A percentile compares a stretch with the other conserved stretches of the same genome.
Evolutionary conservation across 2,888 invertebrate genomes (phyloP).

Genomic region (Sinohyriopsis cumingii): DNA sequence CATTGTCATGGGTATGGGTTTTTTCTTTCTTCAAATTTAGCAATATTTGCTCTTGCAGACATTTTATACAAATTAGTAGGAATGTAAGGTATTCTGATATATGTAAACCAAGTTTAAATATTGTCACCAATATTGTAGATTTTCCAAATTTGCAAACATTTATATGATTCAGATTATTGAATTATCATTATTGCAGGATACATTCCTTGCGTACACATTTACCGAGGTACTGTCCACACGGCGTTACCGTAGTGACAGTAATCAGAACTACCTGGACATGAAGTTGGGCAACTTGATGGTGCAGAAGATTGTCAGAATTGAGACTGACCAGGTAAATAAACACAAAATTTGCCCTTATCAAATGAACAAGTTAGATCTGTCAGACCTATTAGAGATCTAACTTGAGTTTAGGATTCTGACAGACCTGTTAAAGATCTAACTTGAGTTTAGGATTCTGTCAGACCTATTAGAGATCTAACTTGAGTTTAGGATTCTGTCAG

Average conservation of each 20-base stretch:
- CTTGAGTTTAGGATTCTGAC: not conserved
- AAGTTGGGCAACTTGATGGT: constrained; percentile 97
- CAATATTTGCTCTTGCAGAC: too few relatives aligned
- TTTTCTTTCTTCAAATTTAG: too few relatives aligned
- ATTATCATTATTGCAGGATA: constrained; percentile 77
- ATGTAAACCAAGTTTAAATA: too few relatives aligned
- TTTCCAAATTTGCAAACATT: not conserved
- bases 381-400: not conserved
- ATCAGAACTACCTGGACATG: constrained; percentile 83
- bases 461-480: not conserved
- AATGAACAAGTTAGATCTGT: not conserved
- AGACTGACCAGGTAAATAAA: constrained; percentile 82
- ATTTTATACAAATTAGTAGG: too few relatives aligned
- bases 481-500: not conserved
- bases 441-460: not conserved
- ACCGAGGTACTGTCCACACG: constrained; percentile 96
- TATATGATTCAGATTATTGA: not conserved
- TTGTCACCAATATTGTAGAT: not conserved
- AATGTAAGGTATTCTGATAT: too few relatives aligned
- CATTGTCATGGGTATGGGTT: too few relatives aligned
- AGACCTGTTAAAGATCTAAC: not conserved
- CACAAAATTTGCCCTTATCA: not conserved
- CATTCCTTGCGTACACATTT: constrained; percentile 93
- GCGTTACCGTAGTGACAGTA: constrained; percentile 61
- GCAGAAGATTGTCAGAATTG: constrained; percentile 93